Percentiles rank a stretch among this genome's conserved stretches.
phyloP scores from a whole-genome alignment of 2,797 vertebrate genomes.

The Chelon auratus region DNA sequence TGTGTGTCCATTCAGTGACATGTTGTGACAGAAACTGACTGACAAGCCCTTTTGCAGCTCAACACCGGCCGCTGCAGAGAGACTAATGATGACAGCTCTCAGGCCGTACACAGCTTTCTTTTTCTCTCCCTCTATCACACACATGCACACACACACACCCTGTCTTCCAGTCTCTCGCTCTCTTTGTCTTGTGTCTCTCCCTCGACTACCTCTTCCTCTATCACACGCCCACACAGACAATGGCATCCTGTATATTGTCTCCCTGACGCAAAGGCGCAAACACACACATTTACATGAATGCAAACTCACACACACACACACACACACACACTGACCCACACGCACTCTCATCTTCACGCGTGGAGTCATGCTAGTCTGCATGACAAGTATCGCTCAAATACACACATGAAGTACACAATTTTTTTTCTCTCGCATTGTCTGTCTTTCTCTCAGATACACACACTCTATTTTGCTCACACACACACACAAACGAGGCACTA shows the following conservation, averaged over 20 bases:
- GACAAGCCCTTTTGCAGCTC: slow-evolving; percentile 76
- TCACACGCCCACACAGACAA: slow-evolving; percentile 81
- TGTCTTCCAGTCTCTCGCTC: slow-evolving; percentile 69
- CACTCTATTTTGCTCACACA: slow-evolving; percentile 24
- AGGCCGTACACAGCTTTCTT: slow-evolving; percentile 73
- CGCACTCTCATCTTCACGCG: slow-evolving; percentile 18
- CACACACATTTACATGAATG: slow-evolving; percentile 61
- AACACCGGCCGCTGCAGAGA: slow-evolving; percentile 72
- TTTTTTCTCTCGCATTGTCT: slow-evolving; percentile 64
- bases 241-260: slow-evolving; percentile 79
- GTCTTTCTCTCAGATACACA: slow-evolving; percentile 51
- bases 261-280: slow-evolving; percentile 74
- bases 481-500: slow-evolving; percentile 69
- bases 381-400: slow-evolving; percentile 55
- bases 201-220: slow-evolving; percentile 78
- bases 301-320: slow-evolving; percentile 25
- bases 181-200: slow-evolving; percentile 81
- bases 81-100: slow-evolving; percentile 79
- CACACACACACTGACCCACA: slow-evolving; percentile 33
- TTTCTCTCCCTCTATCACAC: slow-evolving; percentile 41
- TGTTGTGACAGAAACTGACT: slow-evolving; percentile 80
- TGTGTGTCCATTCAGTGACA: slow-evolving; percentile 64
- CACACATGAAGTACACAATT: slow-evolving; percentile 47
- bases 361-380: slow-evolving; percentile 53
- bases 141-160: slow-evolving; percentile 32